phyloP scores from a whole-genome alignment of 2,797 vertebrate genomes.

The Siniperca undulata region DNA sequence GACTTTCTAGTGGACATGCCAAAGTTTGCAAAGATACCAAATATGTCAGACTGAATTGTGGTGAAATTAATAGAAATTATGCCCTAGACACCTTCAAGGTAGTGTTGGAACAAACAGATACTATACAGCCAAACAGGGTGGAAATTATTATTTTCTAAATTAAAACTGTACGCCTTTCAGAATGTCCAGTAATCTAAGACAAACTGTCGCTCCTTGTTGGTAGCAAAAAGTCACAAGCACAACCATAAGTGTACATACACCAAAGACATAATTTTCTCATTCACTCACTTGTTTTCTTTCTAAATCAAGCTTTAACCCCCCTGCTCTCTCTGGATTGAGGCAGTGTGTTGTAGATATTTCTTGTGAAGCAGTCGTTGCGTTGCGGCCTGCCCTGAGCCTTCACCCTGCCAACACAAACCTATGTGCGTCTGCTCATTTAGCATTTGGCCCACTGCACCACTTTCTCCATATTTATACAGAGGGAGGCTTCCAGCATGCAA shows the following conservation, averaged over 20 bases:
- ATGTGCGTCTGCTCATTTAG: constrained; percentile 42
- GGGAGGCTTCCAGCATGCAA: constrained; percentile 23
- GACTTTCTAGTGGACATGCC: background rate
- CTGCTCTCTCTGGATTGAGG: background rate
- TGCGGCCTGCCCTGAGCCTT: constrained; percentile 7
- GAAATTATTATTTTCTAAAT: background rate
- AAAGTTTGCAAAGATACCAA: background rate
- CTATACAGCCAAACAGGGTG: background rate
- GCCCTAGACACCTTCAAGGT: background rate
- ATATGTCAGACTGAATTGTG: background rate
- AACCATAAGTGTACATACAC: background rate
- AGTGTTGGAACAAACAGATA: background rate
- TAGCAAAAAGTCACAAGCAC: background rate
- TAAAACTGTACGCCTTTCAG: background rate
- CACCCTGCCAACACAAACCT: constrained; percentile 25
- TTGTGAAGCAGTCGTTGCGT: background rate
- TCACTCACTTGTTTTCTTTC: background rate
- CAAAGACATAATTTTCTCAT: background rate
- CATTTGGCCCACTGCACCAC: constrained; percentile 16
- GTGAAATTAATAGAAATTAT: background rate
- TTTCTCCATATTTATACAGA: constrained; percentile 60
- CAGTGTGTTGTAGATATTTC: constrained; percentile 3
- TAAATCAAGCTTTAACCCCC: background rate
- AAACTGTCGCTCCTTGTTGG: background rate
- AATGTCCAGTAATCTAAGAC: background rate